Percentiles rank a stretch among this genome's conserved stretches.
Conservation (phyloP, 2,113 vertebrate species). For the Heliornis fulica region DNA sequence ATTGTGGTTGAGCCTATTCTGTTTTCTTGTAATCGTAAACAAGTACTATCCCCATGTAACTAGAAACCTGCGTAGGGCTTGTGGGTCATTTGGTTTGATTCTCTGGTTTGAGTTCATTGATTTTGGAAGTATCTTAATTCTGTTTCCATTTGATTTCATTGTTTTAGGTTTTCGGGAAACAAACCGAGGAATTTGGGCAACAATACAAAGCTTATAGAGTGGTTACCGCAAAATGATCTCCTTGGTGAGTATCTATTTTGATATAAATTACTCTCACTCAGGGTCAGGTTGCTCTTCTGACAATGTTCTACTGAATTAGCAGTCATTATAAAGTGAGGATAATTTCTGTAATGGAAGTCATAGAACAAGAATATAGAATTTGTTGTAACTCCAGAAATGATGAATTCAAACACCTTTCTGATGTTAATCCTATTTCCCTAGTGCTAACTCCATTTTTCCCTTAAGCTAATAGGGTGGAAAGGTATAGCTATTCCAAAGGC, state of each 20-base stretch:
- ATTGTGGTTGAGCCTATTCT: not conserved
- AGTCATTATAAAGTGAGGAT: not conserved
- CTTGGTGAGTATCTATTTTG: conserved; percentile 80
- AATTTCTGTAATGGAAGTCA: not conserved
- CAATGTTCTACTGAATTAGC: not conserved
- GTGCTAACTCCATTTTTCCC: not conserved
- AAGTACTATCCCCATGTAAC: not conserved
- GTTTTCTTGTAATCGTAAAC: not conserved
- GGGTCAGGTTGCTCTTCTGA: not conserved
- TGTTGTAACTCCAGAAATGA: not conserved
- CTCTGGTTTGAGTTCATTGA: not conserved
- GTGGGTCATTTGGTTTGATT: not conserved
- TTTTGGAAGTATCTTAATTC: not conserved
- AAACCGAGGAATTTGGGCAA: conserved; percentile 92
- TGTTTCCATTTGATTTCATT: not conserved
- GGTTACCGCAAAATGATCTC: conserved; percentile 97
- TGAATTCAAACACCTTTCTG: not conserved
- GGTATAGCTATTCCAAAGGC: not conserved
- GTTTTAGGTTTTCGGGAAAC: conserved; percentile 90
- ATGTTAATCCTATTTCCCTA: not conserved
- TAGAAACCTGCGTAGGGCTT: not conserved
- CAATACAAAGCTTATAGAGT: conserved; percentile 96
- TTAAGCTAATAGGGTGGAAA: not conserved
- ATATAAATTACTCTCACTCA: not conserved
- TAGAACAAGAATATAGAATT: not conserved